Evolutionary conservation across 2,113 vertebrate genomes (phyloP).

Genomic region (Parotia lawesii): DNA sequence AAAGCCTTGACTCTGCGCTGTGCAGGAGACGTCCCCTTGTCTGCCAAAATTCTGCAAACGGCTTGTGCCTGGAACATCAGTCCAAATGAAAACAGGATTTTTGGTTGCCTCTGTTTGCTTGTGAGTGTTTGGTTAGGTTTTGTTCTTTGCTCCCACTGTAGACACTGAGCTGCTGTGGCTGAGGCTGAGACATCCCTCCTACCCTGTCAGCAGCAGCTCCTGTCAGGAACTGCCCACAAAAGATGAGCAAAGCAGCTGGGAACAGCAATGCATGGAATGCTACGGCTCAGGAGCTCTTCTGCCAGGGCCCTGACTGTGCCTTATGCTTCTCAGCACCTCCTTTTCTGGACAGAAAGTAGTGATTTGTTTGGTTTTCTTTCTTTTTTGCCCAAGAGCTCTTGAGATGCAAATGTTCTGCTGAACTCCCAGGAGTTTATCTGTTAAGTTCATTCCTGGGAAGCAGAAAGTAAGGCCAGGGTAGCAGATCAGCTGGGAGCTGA

Average conservation of each 20-base stretch:
- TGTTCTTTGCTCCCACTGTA: not conserved
- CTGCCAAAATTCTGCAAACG: not conserved
- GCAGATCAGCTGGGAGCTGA: not conserved
- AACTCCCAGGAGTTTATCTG: not conserved
- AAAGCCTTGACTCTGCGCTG: not conserved
- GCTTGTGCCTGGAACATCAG: not conserved
- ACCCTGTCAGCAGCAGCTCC: not conserved
- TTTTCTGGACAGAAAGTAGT: too few relatives aligned
- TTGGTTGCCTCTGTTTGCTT: not conserved
- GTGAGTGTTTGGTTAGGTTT: not conserved
- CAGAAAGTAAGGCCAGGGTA: not conserved
- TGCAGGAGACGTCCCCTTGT: not conserved
- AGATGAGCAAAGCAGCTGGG: not conserved
- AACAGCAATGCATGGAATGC: not conserved
- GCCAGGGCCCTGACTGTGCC: accelerated
- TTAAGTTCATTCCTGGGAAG: not conserved
- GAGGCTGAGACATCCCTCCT: not conserved
- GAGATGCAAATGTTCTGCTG: not conserved
- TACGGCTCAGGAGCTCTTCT: not conserved
- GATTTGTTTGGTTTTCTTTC: too few relatives aligned
- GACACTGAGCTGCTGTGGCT: not conserved
- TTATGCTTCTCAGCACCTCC: not conserved
- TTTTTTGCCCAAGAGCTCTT: not conserved
- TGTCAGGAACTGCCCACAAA: not conserved
- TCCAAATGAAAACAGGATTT: not conserved